phyloP scores from a whole-genome alignment of 2,113 vertebrate species.

The Callithrix jacchus region DNA sequence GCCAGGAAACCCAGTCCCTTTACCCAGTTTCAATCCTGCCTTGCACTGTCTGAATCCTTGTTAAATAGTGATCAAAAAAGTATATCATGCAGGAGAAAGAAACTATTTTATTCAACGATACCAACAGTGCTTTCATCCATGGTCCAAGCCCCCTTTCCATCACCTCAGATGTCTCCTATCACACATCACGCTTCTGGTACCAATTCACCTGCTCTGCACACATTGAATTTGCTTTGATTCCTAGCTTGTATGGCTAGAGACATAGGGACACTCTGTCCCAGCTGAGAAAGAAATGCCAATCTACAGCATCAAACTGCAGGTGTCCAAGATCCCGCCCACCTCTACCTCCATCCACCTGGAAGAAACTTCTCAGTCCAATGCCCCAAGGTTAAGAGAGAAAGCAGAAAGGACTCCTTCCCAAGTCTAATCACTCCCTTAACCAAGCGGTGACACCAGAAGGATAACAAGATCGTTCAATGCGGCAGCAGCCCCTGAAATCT shows the following conservation, averaged over 20 bases:
- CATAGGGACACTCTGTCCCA: not conserved
- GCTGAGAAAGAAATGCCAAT: not conserved
- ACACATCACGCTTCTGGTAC: too few relatives aligned
- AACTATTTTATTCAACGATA: not conserved
- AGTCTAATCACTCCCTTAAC: not conserved
- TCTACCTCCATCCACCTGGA: not conserved
- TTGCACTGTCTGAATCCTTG: accelerated
- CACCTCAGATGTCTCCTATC: not conserved
- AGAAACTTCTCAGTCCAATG: not conserved
- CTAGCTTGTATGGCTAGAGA: not conserved
- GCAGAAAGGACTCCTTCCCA: not conserved
- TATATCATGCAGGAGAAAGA: not conserved
- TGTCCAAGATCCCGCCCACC: not conserved
- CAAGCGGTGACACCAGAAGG: not conserved
- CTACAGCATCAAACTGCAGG: not conserved
- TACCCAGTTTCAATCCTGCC: not conserved
- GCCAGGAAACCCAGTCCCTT: not conserved
- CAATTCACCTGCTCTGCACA: not conserved
- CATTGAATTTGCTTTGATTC: not conserved
- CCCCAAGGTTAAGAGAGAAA: not conserved
- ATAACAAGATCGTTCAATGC: not conserved
- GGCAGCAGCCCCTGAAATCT: not conserved
- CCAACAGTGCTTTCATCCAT: accelerated
- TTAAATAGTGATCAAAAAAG: not conserved
- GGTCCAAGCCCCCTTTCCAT: too few relatives aligned